Conservation (phyloP, 2,888 invertebrate species). For the Lithophane ornitopus region DNA sequence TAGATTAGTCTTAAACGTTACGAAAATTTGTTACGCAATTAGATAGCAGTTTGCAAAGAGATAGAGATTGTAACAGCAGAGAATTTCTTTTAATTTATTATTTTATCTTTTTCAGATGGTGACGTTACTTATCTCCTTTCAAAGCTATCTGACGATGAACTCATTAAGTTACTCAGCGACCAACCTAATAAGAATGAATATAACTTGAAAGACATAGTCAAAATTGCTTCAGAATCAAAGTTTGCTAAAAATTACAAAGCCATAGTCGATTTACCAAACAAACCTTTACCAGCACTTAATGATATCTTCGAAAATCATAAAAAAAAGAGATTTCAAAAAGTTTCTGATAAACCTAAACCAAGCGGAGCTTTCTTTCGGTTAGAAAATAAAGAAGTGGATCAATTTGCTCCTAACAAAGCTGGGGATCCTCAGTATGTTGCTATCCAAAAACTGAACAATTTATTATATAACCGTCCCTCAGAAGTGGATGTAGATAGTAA, state of each 20-base stretch:
- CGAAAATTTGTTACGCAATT: too few species aligned
- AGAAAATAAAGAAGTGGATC: conserved; percentile 79
- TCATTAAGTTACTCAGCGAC: conserved; percentile 79
- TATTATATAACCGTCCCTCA: conserved; percentile 76
- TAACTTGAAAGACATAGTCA: conserved; percentile 78
- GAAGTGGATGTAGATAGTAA: conserved; percentile 66
- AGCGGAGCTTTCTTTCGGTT: conserved; percentile 77
- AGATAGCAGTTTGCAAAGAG: background rate
- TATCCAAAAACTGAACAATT: conserved; percentile 79
- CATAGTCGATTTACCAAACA: conserved; percentile 34
- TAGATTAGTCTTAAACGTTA: too few species aligned
- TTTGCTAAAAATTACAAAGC: conserved; percentile 34
- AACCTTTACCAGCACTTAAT: conserved; percentile 40
- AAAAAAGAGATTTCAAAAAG: conserved; percentile 62
- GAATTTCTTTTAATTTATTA: background rate
- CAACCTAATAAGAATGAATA: conserved; percentile 80
- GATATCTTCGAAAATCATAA: conserved; percentile 53
- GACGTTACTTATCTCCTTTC: conserved; percentile 83
- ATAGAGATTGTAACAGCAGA: background rate
- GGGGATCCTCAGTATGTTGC: conserved; percentile 77
- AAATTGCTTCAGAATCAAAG: conserved; percentile 71
- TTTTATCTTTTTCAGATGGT: conserved; percentile 71
- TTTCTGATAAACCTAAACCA: conserved; percentile 62
- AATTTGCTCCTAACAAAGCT: conserved; percentile 68
- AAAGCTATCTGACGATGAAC: conserved; percentile 82